phyloP scores from a whole-genome alignment of 64 coral and sea anemone genomes.

The Stichodactyla mertensii region DNA sequence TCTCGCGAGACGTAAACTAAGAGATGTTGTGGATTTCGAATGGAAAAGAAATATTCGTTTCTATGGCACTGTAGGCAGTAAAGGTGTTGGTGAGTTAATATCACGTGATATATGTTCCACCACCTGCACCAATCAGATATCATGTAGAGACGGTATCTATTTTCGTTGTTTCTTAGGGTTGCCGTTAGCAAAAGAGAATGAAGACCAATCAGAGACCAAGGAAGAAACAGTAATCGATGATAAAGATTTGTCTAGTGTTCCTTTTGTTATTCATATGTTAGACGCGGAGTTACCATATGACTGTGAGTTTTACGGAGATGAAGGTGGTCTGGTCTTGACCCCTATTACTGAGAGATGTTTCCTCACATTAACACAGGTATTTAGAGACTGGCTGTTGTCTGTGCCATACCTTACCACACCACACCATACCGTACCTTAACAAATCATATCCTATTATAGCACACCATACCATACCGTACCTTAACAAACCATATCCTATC shows the following conservation, averaged over 20 bases:
- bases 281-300: constrained; percentile 89
- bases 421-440: too few relatives aligned
- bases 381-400: neutral
- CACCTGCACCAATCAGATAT: neutral
- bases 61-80: constrained; percentile 51
- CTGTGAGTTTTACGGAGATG: constrained; percentile 83
- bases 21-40: constrained; percentile 94
- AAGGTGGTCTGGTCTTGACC: constrained; percentile 62
- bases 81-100: neutral
- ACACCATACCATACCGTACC: too few relatives aligned
- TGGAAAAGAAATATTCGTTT: constrained; percentile 96
- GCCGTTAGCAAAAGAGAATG: neutral
- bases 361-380: constrained; percentile 78
- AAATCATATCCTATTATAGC: too few relatives aligned
- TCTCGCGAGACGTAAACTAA: constrained; percentile 80
- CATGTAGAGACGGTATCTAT: neutral
- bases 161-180: neutral
- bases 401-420: too few relatives aligned
- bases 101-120: neutral
- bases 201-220: neutral
- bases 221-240: neutral
- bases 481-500: too few relatives aligned
- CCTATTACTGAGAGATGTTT: constrained; percentile 89
- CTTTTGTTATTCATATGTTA: constrained; percentile 82
- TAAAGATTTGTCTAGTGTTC: neutral